These are phyloP conservation scores for Genyomyrus donnyi DNA, from an alignment of 2,113 vertebrate genomes.

Conservation along the genomic window DNA sequence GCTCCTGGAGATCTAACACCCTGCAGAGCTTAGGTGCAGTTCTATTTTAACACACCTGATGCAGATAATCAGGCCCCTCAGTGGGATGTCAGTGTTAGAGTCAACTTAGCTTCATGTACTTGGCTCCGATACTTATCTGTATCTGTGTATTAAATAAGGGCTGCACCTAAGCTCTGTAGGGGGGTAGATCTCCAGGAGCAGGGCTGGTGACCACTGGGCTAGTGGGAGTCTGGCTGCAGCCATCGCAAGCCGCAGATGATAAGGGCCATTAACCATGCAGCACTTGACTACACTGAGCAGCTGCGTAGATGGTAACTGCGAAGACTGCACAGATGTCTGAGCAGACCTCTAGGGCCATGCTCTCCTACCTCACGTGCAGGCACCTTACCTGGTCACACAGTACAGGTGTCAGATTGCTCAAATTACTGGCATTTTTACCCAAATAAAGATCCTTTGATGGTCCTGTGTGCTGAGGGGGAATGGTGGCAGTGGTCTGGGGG, in stretches of 20 bases:
- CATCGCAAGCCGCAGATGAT: neutral
- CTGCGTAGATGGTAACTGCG: neutral
- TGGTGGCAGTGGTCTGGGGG: slow-evolving; percentile 27
- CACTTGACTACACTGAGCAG: neutral
- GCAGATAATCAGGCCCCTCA: too few relatives aligned
- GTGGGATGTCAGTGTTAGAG: too few relatives aligned
- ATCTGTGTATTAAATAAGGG: too few relatives aligned
- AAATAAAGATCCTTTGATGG: slow-evolving; percentile 50
- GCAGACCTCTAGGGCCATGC: neutral
- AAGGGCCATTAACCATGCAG: neutral
- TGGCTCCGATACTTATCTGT: neutral
- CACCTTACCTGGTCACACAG: neutral
- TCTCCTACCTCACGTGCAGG: neutral
- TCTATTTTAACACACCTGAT: too few relatives aligned
- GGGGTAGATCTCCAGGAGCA: too few relatives aligned
- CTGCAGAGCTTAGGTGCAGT: too few relatives aligned
- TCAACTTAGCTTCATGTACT: too few relatives aligned
- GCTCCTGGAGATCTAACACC: too few relatives aligned
- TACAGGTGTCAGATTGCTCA: slow-evolving; percentile 52
- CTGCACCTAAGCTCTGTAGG: too few relatives aligned
- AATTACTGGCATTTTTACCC: slow-evolving; percentile 54
- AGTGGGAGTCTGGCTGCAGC: neutral
- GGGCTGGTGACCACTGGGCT: neutral
- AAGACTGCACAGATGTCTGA: neutral
- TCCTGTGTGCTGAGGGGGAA: slow-evolving; percentile 28